Percentiles rank a stretch among this genome's conserved stretches.
Conservation (phyloP, 2,888 invertebrate species). For the Crossocerus cetratus region DNA sequence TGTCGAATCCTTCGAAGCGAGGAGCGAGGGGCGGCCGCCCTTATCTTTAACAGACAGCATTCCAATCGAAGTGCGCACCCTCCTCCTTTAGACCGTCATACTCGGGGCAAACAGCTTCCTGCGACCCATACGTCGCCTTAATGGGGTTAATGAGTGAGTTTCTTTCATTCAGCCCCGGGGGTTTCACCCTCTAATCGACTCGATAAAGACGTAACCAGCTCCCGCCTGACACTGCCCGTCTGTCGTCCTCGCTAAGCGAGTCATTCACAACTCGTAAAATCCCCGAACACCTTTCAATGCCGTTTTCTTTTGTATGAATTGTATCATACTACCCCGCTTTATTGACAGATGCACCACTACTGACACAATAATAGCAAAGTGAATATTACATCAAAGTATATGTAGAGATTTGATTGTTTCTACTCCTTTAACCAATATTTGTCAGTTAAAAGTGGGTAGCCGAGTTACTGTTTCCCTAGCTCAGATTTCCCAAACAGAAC, state of each 20-base stretch:
- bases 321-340: too few relatives aligned
- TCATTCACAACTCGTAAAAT: background rate
- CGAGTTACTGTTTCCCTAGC: too few relatives aligned
- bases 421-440: too few relatives aligned
- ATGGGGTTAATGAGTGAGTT: constrained; percentile 65
- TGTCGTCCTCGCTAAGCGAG: background rate
- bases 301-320: background rate
- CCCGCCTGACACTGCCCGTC: background rate
- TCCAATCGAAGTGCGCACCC: constrained; percentile 63
- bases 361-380: too few relatives aligned
- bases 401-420: too few relatives aligned
- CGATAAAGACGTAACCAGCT: background rate
- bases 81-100: constrained; percentile 44
- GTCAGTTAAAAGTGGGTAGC: too few relatives aligned
- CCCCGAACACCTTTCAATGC: background rate
- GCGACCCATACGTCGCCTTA: constrained; percentile 54
- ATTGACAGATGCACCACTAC: too few relatives aligned
- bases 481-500: too few relatives aligned
- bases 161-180: constrained; percentile 42
- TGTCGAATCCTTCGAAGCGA: constrained; percentile 58
- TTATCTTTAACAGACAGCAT: constrained; percentile 71
- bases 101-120: constrained; percentile 44
- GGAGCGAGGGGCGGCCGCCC: constrained; percentile 61
- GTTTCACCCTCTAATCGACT: constrained; percentile 24
- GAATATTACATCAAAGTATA: too few relatives aligned